Evolutionary conservation across 2,797 vertebrate genomes (phyloP), one percentile per base, ranked within the genome.

Genomic region (Tenualosa ilisha): DNA sequence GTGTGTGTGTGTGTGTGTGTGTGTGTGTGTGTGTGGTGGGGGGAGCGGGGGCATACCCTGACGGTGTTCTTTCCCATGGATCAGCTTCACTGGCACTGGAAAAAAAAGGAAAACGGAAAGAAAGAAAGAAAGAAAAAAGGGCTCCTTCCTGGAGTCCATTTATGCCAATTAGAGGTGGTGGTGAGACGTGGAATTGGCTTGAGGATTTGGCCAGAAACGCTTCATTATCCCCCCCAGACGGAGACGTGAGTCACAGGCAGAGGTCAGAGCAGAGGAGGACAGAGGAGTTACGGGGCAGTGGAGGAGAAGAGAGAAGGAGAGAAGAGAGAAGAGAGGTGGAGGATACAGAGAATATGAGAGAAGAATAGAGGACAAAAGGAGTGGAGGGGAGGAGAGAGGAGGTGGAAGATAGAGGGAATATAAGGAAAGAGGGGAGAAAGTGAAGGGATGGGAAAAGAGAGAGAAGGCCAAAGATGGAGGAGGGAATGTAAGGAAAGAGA

Each of bases 111-210:
- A 31, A 59, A 8, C n/a, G 13, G 26, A 54, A 56, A 56, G 46
- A 3, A 54, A 72, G 51, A 15, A 15, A 15, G 63, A 46, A 46
- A 79, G 56, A 83, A 84, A 87, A 81, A 11, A 15, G 13, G 2
- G 63, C 63, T 84, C 83, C 56, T 82, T 83, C 85, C 59, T 63
- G 83, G 68, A 40, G 86, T 85, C 87, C 86, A 90, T 87, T 87
- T 82, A 79, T 86, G 81, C 90, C 85, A 88, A 86, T 89, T 89
- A 88, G 89, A 81, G 72, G 82, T 24, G 51, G 84, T 82, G 84
- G 50, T 75, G 85, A 86, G 82, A 83, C 68, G 37, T 83, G 83
- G 85, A 81, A 88, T 85, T 89, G 83, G 63, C 79, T 84, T 31
- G 7, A 46, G 82, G 82, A 81, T 68, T 72, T 65, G 11, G 15